A percentile compares a stretch with the other conserved stretches of the same genome.
Evolutionary conservation across 2,888 invertebrate species (phyloP).

Genomic region (Himalopsyche japonica): DNA sequence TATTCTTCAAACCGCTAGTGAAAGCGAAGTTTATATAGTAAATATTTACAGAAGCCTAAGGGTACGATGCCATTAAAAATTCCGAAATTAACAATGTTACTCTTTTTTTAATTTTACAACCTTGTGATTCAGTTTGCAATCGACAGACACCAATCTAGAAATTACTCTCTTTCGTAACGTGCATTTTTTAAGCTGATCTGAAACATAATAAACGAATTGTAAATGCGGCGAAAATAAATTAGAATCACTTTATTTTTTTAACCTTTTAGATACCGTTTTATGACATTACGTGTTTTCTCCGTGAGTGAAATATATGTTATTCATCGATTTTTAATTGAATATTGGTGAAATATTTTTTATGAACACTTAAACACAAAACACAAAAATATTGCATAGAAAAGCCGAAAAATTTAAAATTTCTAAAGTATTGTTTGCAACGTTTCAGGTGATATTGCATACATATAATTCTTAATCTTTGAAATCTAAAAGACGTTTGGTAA

Average conservation of each 20-base stretch:
- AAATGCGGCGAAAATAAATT: neutral
- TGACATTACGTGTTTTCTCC: no score
- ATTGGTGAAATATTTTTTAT: no score
- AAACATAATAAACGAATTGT: neutral
- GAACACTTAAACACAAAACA: no score
- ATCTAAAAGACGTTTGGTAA: no score
- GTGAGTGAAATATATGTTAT: no score
- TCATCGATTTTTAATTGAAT: no score
- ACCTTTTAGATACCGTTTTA: neutral
- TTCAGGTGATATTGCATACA: no score
- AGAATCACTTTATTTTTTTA: neutral
- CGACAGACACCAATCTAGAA: neutral
- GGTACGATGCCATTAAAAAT: neutral
- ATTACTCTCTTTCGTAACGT: neutral
- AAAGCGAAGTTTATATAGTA: neutral
- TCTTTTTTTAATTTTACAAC: neutral
- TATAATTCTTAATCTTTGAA: no score
- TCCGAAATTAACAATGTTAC: neutral
- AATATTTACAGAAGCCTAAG: neutral
- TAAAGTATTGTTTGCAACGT: no score
- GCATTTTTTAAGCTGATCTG: neutral
- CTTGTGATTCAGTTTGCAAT: neutral
- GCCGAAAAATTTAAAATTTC: no score
- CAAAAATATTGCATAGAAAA: no score
- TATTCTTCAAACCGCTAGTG: neutral